Conservation (phyloP, 2,797 vertebrate species). For the Scolopax bukidnonensis region DNA sequence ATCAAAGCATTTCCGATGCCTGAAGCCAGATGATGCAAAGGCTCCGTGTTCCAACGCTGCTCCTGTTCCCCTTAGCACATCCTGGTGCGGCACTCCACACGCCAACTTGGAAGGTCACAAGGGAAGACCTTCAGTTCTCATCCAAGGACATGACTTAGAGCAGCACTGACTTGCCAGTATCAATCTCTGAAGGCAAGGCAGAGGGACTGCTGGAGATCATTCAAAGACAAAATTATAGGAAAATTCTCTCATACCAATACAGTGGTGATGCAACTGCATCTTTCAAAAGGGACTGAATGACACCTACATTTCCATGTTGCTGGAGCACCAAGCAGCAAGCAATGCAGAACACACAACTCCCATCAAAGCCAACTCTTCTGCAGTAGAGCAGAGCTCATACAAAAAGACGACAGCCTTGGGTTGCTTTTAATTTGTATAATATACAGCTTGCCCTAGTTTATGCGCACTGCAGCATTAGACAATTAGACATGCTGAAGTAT, state of each 20-base stretch:
- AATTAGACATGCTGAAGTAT: constrained; percentile 69
- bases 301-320: neutral
- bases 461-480: constrained; percentile 25
- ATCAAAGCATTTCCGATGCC: neutral
- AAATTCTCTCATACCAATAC: neutral
- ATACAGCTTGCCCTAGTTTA: constrained; percentile 59
- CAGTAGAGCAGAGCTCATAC: neutral
- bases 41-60: neutral
- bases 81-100: fast-evolving
- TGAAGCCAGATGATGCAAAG: neutral
- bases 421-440: constrained; percentile 49
- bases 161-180: neutral
- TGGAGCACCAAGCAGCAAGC: neutral
- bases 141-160: neutral
- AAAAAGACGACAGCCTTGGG: neutral
- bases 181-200: neutral
- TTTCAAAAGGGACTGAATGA: neutral
- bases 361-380: neutral
- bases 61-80: fast-evolving
- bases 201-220: neutral
- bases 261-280: neutral
- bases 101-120: neutral
- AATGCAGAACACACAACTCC: neutral
- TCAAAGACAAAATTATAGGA: neutral
- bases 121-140: neutral